Evolutionary conservation across 2,797 vertebrate species (phyloP), one percentile per base, ranked within the genome.

Genomic region (Tragopan temminckii): DNA sequence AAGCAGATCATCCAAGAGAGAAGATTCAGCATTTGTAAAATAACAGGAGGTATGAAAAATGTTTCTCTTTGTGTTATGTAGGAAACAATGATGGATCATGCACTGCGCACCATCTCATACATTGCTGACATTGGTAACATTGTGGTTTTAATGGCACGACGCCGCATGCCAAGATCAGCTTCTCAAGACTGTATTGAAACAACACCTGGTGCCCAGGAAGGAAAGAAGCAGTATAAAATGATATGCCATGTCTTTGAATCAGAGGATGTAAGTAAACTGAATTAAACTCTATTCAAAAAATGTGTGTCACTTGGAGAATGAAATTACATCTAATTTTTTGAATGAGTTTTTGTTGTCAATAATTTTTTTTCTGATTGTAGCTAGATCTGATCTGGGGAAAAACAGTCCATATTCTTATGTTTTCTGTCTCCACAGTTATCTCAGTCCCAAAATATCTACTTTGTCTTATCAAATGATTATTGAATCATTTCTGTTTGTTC

Each of bases 1-100:
- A 40, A 53, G 70, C 2, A 40, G 69, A 40, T 64, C 43, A n/a
- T 10, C 11, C 8, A 21, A 48, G 43, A 67, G 57, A 21, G 53
- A 24, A 70, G 48, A 18, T 21, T 29, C 64, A 71, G n/a, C 8
- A 3, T 35, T 23, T 50, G 35, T 6, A 27, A 61, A 18, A 3
- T n/a, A 64, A 52, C 13, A 72, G 52, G 33, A 62, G 27, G 17
- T 20, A 16, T 24, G 31, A 79, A 82, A 42, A 61, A 33, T 3
- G 3, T 5, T 23, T 45, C 16, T 92, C 43, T 87, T 53, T 88
- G 94, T 42, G 59, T 50, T 19, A 11, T 2, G 13, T 95, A 99
- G 99, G 99, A 99, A 90, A 98, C 99, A 0, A 99, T 99, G 99
- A 99, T 99, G 99, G 99, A 99, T 97, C 99, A 99, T 0, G 99